Conservation (phyloP, 2,113 vertebrate species). For the Indicator maculatus region DNA sequence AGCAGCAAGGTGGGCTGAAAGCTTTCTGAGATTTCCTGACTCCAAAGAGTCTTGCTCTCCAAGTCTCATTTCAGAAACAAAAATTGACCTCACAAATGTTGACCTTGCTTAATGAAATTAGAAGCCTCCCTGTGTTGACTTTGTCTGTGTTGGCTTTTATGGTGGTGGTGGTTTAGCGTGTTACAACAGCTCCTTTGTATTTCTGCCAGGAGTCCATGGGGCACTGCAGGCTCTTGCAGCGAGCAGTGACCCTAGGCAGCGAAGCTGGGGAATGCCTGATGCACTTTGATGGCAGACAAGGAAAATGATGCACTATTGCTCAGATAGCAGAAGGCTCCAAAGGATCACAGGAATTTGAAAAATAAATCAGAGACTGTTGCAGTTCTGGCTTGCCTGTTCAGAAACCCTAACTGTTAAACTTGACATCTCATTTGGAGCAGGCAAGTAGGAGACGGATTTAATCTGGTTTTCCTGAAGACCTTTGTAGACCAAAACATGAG, state of each 20-base stretch:
- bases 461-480: neutral
- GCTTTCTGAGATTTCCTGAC: neutral
- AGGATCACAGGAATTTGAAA: neutral
- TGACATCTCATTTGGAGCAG: neutral
- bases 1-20: neutral
- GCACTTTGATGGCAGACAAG: neutral
- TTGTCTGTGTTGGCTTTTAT: neutral
- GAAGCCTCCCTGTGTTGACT: neutral
- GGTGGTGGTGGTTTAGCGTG: neutral
- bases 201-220: neutral
- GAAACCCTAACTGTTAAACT: neutral
- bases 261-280: neutral
- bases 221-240: neutral
- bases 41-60: neutral
- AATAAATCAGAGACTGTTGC: neutral
- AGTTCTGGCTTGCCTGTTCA: neutral
- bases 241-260: neutral
- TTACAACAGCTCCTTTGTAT: neutral
- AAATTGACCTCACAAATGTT: neutral
- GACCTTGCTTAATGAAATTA: neutral
- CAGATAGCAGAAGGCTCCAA: neutral
- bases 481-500: neutral
- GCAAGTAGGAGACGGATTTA: neutral
- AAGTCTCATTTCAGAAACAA: neutral
- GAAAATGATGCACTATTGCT: neutral